These are phyloP conservation scores for Andrena hattorfiana DNA, from an alignment of 2,888 invertebrate genomes.

Conservation along the genomic window DNA sequence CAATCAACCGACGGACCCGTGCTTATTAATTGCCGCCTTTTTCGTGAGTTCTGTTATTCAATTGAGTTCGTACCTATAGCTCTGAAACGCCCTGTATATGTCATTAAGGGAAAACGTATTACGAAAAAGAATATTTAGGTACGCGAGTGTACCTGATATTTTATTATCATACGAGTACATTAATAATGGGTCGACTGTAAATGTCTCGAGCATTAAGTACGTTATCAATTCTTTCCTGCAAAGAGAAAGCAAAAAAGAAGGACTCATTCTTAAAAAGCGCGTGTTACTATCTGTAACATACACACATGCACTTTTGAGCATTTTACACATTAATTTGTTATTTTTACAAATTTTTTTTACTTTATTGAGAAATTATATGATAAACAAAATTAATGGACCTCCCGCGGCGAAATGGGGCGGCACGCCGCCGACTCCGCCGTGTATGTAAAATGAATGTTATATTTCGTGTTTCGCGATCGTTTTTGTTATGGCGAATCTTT, in stretches of 20 bases:
- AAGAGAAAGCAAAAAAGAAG: slow-evolving; percentile 11
- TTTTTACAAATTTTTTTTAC: slow-evolving; percentile 52
- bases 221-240: slow-evolving; percentile 19
- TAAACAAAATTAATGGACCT: slow-evolving; percentile 21
- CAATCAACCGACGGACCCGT: too few species aligned
- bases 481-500: slow-evolving; percentile 49
- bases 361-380: slow-evolving; percentile 12
- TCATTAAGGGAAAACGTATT: slow-evolving; percentile 19
- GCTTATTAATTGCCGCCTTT: too few species aligned
- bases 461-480: slow-evolving; percentile 40
- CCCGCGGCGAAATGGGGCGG: not conserved
- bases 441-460: slow-evolving; percentile 40
- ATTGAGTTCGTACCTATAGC: not conserved
- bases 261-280: slow-evolving; percentile 15
- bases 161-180: slow-evolving; percentile 42
- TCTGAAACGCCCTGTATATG: slow-evolving; percentile 3
- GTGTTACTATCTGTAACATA: slow-evolving; percentile 41
- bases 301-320: slow-evolving; percentile 38
- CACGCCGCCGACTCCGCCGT: slow-evolving; percentile 7
- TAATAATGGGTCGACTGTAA: slow-evolving; percentile 36
- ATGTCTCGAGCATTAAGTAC: slow-evolving; percentile 33
- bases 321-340: slow-evolving; percentile 40
- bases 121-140: slow-evolving; percentile 42
- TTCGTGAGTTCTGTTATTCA: too few species aligned
- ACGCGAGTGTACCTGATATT: slow-evolving; percentile 35